Base-by-base conservation (phyloP, 2,113 vertebrate species). In the Percina caprodes region DNA sequence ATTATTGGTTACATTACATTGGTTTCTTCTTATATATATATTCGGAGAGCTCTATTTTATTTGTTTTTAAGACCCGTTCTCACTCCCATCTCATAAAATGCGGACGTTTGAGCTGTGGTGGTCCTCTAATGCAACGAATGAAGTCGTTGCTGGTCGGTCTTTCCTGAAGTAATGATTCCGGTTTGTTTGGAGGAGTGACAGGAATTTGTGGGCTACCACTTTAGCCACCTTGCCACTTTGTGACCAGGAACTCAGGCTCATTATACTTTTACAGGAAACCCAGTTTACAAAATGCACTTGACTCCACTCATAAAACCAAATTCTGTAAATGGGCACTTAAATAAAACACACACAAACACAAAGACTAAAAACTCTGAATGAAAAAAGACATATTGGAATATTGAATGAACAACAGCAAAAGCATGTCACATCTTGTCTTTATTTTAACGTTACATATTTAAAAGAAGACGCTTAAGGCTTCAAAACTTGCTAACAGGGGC, bases 211-310 rank as follows among this genome's bases (percentile, higher is more conserved):
- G 59, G 23, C 26, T 33, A 23, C 74, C 68, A 15, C 65, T 63
- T n/a, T 26, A 58, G 67, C 81, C 82, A 72, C 46, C 55, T 12
- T 23, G 19, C 52, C 59, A 79, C 81, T 78, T 39, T 46, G 63
- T 66, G 79, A 82, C 76, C 86, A 85, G 79, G 79, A 90, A 83
- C 24, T 58, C 56, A 0, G n/a, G 18, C 65, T 77, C 67, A 69
- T 86, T 84, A 79, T 63, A 15, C 26, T 63, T 69, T 87, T 80
- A 85, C 69, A 80, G 82, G 77, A 88, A 87, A 33, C 2, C 26
- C 30, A 55, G 79, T 69, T 54, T 3, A 49, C 45, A 46, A 77
- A 82, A 74, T 14, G 18, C 58, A 79, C 16, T 48, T 42, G 7
- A 77, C 39, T 60, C 67, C 42, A 66, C 19, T 69, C 21, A 56